Conservation (phyloP, 2,797 vertebrate species). For the Lepidocolaptes lacrymiger region DNA sequence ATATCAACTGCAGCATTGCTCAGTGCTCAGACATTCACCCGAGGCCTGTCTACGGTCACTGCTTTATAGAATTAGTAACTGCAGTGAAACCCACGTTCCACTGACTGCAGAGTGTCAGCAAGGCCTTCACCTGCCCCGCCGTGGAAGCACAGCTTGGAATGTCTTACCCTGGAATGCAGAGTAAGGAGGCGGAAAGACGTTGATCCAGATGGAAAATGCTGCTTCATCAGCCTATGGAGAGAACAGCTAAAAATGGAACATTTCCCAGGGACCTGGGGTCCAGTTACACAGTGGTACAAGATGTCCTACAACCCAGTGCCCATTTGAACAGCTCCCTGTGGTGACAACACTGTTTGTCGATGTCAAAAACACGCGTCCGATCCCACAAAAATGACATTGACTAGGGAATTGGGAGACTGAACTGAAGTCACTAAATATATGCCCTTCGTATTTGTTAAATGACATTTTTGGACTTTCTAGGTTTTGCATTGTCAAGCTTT, state of each 20-base stretch:
- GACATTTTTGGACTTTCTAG: not conserved
- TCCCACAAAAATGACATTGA: not conserved
- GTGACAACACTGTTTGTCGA: not conserved
- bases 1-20: not conserved
- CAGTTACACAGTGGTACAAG: slow-evolving; percentile 48
- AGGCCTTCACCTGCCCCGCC: not conserved
- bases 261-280: slow-evolving; percentile 50
- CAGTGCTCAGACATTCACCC: not conserved
- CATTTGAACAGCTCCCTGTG: not conserved
- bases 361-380: not conserved
- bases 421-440: not conserved
- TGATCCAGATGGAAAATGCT: slow-evolving; percentile 36
- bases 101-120: not conserved
- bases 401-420: not conserved
- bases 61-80: not conserved
- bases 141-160: not conserved
- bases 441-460: not conserved
- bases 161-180: not conserved
- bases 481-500: not conserved
- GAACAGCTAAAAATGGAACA: slow-evolving; percentile 71
- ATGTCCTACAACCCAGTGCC: not conserved
- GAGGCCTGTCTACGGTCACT: not conserved
- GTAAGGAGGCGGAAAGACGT: not conserved
- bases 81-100: not conserved
- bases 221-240: not conserved